A percentile compares a stretch with the other conserved stretches of the same genome.
phyloP scores from a whole-genome alignment of 2,113 vertebrate species.

The Sturnus vulgaris region DNA sequence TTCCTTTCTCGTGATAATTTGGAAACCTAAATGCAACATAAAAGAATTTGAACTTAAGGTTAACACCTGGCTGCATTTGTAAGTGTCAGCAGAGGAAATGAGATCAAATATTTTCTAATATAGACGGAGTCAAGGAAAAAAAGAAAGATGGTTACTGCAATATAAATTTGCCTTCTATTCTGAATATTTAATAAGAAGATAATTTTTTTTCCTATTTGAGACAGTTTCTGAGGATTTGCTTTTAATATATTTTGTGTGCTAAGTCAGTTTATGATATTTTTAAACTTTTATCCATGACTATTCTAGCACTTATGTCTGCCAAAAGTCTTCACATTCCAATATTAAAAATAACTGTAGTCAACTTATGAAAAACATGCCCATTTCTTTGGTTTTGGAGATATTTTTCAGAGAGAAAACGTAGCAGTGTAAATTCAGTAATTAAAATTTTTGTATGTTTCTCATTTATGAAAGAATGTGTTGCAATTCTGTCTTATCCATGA shows the following conservation, averaged over 20 bases:
- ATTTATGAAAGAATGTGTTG: background rate
- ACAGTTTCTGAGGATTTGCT: background rate
- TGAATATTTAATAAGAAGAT: background rate
- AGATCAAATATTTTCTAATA: background rate
- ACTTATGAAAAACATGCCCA: fast-evolving
- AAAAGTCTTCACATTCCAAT: background rate
- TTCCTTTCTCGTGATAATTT: background rate
- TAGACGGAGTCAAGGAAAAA: background rate
- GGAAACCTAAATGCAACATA: background rate
- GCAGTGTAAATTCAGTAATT: background rate
- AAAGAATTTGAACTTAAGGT: slow-evolving; percentile 28
- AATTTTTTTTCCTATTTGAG: background rate
- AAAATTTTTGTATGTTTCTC: background rate
- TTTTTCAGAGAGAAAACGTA: background rate
- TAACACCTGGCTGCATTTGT: slow-evolving; percentile 5
- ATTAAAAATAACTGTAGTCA: background rate
- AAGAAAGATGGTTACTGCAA: background rate
- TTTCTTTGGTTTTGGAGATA: background rate
- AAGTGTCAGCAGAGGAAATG: background rate
- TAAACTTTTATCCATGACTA: background rate
- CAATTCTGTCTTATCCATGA: background rate
- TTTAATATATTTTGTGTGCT: background rate
- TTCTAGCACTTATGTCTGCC: background rate
- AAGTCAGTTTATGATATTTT: background rate
- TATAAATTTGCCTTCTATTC: background rate